Percentiles rank a stretch among this genome's conserved stretches.
phyloP scores from a whole-genome alignment of 2,797 vertebrate species.

The Benthosema pterotum region DNA sequence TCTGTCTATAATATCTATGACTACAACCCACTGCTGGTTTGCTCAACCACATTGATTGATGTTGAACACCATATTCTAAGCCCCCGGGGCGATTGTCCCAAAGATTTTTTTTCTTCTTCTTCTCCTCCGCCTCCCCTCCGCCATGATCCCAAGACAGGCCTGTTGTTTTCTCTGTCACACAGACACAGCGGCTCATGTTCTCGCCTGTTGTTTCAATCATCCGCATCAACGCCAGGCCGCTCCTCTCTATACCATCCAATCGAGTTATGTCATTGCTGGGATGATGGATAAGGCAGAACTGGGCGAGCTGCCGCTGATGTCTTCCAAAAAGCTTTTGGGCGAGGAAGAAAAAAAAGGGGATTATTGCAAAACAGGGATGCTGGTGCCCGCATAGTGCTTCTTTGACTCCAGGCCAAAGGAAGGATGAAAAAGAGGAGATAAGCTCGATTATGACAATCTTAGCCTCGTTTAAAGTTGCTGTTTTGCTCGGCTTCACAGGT shows the following conservation, averaged over 20 bases:
- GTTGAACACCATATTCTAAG: conserved; percentile 55
- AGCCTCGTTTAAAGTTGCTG: too few species aligned
- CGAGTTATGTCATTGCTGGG: conserved; percentile 30
- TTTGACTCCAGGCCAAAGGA: background rate
- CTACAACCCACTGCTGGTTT: conserved; percentile 52
- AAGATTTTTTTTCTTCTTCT: conserved; percentile 42
- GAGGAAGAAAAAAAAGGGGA: too few species aligned
- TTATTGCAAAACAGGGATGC: too few species aligned
- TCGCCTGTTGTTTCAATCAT: conserved; percentile 51
- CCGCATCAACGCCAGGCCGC: conserved; percentile 41
- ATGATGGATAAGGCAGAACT: conserved; percentile 30
- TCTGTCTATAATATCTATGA: conserved; percentile 56
- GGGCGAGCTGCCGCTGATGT: background rate
- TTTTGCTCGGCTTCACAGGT: too few species aligned
- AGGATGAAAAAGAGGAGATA: background rate
- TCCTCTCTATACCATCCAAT: conserved; percentile 29
- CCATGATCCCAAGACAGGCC: conserved; percentile 52
- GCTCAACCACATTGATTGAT: conserved; percentile 55
- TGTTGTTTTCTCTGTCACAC: conserved; percentile 61
- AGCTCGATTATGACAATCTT: too few species aligned
- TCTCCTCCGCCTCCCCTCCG: conserved; percentile 53
- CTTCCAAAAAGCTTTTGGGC: background rate
- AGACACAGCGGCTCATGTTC: conserved; percentile 49
- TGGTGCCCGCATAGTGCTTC: too few species aligned
- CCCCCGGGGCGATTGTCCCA: conserved; percentile 56